Conservation (phyloP, 2,888 invertebrate species). For the Cataglyphis albicans region DNA sequence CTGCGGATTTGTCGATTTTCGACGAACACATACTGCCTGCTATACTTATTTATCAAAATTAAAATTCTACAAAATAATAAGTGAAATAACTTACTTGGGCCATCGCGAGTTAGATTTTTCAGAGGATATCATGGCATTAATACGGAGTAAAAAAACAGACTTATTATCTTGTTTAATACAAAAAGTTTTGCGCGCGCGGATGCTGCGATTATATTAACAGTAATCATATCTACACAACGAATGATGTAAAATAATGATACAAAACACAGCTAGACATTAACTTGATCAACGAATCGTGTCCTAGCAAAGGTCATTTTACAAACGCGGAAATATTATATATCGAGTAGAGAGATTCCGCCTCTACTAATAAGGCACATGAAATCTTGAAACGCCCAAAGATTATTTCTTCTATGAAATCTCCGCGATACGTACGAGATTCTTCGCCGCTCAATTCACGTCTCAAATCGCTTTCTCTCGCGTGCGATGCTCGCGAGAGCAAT, state of each 20-base stretch:
- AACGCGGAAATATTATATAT: slow-evolving; percentile 13
- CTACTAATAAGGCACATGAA: slow-evolving; percentile 1
- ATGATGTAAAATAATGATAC: slow-evolving; percentile 32
- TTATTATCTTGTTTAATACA: slow-evolving; percentile 33
- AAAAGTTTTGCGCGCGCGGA: neutral
- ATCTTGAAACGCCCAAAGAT: slow-evolving; percentile 21
- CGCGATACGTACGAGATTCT: slow-evolving; percentile 9
- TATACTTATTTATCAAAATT: slow-evolving; percentile 3
- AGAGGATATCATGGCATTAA: slow-evolving; percentile 3
- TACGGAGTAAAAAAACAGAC: neutral
- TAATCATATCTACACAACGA: slow-evolving; percentile 30
- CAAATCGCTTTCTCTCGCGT: slow-evolving; percentile 26
- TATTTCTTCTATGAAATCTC: slow-evolving; percentile 11
- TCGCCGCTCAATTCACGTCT: slow-evolving; percentile 17
- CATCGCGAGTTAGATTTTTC: slow-evolving; percentile 7
- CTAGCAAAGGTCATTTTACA: slow-evolving; percentile 2
- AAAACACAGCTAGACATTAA: slow-evolving; percentile 2
- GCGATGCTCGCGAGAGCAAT: slow-evolving; percentile 76
- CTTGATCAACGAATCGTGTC: slow-evolving; percentile 7
- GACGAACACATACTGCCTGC: neutral
- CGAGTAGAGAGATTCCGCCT: neutral
- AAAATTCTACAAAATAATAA: neutral
- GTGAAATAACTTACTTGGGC: neutral
- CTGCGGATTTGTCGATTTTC: slow-evolving; percentile 60
- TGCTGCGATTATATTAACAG: slow-evolving; percentile 21